Evolutionary conservation across 2,113 vertebrate species (phyloP), one percentile per base, ranked within the genome.

Genomic region (Leptodactylus fuscus): DNA sequence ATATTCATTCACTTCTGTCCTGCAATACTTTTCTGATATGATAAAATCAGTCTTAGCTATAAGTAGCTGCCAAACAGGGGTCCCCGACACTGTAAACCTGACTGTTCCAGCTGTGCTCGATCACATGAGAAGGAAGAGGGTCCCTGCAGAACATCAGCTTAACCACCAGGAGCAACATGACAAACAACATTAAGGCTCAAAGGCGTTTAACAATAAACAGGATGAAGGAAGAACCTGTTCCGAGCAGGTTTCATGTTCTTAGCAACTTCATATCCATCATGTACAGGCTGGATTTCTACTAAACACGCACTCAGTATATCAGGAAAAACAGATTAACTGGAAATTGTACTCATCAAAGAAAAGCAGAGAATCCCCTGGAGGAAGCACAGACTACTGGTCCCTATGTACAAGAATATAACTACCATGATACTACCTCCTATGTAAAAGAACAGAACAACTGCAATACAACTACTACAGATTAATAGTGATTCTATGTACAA

Each of bases 171-270:
- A 48, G 73, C 53, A 48, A 48, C 69, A 69, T 77, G 82, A 85
- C 82, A 85, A 84, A 76, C 73, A 85, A 32, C 20, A 78, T 78
- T 69, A 77, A 67, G 44, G 44, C 24, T 34, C 34, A 46, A 29
- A 49, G 71, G 51, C 53, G 16, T 24, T 18, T 46, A 49, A 77
- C 73, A 78, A 77, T 85, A 85, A 85, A 67, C 82, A 85, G 73
- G 73, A 85, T 38, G 44, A 69, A 53, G 73, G 74, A 85, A 77
- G 74, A 65, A 85, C 73, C 24, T 48, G 41, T 22, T 34, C 82
- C 48, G 2, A 53, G 41, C 36, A 78, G 22, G 41, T 48, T 69
- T 22, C 48, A 46, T 36, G 18, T 69, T 24, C 20, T 65, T 36
- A 58, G 75, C 22, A 5, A 36, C 53, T 27, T 46, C 16, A 15